phyloP scores from a whole-genome alignment of 92 coral and sea anemone genomes.

The Metridium senile region DNA sequence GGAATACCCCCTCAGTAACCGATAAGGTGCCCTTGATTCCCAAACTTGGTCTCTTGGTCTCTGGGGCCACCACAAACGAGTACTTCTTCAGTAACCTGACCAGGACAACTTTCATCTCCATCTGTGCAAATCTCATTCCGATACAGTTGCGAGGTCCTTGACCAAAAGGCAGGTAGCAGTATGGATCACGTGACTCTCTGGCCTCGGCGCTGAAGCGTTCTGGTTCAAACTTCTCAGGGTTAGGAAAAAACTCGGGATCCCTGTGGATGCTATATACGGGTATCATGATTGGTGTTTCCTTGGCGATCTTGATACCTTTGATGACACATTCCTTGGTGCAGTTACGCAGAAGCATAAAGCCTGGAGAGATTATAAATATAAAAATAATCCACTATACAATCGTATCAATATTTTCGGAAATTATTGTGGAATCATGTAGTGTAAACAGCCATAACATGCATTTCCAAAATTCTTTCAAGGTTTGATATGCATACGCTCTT shows the following conservation, averaged over 20 bases:
- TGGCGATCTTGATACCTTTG: not conserved
- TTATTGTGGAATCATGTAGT: no score
- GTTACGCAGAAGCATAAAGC: conserved; percentile 1
- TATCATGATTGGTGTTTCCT: conserved; percentile 5
- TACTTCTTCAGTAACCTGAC: conserved; percentile 48
- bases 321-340: conserved; percentile 19
- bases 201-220: conserved; percentile 63
- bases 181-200: conserved; percentile 64
- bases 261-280: conserved; percentile 19
- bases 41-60: conserved; percentile 27
- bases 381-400: not conserved
- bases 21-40: conserved; percentile 6
- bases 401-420: no score
- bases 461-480: no score
- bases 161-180: conserved; percentile 12
- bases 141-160: conserved; percentile 22
- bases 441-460: no score
- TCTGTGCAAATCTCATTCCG: conserved; percentile 17
- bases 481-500: no score
- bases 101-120: conserved; percentile 63
- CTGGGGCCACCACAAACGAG: conserved; percentile 33
- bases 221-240: conserved; percentile 69
- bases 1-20: conserved; percentile 8
- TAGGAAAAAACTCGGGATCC: conserved; percentile 34
- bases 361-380: not conserved